phyloP scores from a whole-genome alignment of 2,888 invertebrate species.

The Drosophila rellima region DNA sequence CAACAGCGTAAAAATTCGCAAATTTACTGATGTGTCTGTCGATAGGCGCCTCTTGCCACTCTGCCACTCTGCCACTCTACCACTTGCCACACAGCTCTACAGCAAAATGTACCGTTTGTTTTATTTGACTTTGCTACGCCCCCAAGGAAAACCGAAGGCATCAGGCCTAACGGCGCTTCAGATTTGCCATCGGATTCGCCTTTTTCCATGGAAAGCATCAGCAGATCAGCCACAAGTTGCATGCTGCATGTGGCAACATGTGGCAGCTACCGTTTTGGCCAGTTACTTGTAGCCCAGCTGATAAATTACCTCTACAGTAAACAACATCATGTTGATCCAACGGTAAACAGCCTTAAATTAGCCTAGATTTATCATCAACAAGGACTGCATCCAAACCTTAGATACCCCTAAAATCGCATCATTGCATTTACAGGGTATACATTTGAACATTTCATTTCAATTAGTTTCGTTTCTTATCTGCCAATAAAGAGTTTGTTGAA shows the following conservation, averaged over 20 bases:
- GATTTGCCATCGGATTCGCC: slow-evolving; percentile 60
- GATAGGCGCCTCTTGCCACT: slow-evolving; percentile 57
- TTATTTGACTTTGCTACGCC: slow-evolving; percentile 55
- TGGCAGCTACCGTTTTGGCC: slow-evolving; percentile 34
- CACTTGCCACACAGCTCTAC: slow-evolving; percentile 10
- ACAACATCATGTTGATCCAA: slow-evolving; percentile 5
- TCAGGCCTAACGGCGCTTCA: slow-evolving; percentile 70
- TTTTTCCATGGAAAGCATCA: slow-evolving; percentile 62
- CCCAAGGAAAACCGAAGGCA: slow-evolving; percentile 8
- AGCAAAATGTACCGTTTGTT: slow-evolving; percentile 53
- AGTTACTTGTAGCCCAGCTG: slow-evolving; percentile 1
- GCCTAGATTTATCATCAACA: slow-evolving; percentile 1
- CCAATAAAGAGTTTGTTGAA: neutral
- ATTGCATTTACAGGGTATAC: neutral
- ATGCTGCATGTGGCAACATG: slow-evolving; percentile 29
- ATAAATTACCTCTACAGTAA: slow-evolving; percentile 6
- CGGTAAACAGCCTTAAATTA: slow-evolving; percentile 8
- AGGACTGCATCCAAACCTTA: neutral
- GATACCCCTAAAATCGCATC: neutral
- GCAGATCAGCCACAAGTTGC: slow-evolving; percentile 3
- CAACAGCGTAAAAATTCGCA: slow-evolving; percentile 77
- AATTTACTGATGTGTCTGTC: slow-evolving; percentile 73
- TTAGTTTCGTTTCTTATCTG: neutral
- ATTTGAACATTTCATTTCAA: neutral
- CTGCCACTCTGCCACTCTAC: slow-evolving; percentile 33